A percentile compares a stretch with the other conserved stretches of the same genome.
Conservation (phyloP, 2,888 invertebrate genomes). For the Drosophila antonietae region DNA sequence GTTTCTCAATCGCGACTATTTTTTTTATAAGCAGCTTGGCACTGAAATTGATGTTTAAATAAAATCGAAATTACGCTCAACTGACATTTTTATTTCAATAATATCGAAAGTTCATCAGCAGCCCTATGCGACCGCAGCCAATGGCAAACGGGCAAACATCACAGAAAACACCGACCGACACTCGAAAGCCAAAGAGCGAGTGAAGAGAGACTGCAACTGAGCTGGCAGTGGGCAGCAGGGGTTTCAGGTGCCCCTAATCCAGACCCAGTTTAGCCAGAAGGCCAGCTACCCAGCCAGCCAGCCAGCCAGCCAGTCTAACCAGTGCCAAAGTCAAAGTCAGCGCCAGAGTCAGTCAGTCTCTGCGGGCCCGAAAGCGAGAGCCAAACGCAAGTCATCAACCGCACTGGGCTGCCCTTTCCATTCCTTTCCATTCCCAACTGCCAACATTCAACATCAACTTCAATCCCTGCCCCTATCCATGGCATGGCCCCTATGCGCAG, state of each 20-base stretch:
- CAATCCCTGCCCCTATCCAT: neutral
- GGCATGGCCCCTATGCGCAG: conserved; percentile 1
- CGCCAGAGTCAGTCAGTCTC: conserved; percentile 72
- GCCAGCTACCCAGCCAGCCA: conserved; percentile 51
- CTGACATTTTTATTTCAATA: conserved; percentile 1
- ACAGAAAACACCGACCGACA: conserved; percentile 44
- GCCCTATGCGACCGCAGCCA: neutral
- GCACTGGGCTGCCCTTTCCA: conserved; percentile 39
- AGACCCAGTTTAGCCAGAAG: conserved; percentile 42
- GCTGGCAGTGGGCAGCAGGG: neutral
- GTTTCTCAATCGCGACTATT: neutral
- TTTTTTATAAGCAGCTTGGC: neutral
- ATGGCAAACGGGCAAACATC: conserved; percentile 26
- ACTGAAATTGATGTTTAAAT: conserved; percentile 1
- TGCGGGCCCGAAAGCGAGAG: conserved; percentile 62
- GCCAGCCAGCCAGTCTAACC: conserved; percentile 73
- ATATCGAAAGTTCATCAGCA: conserved; percentile 3
- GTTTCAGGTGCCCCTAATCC: conserved; percentile 39
- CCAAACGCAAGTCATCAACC: conserved; percentile 75
- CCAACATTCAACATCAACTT: neutral
- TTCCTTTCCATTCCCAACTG: neutral
- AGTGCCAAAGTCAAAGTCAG: conserved; percentile 77
- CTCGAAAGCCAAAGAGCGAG: conserved; percentile 24
- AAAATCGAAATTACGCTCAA: neutral
- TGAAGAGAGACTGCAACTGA: neutral